A percentile compares a stretch with the other conserved stretches of the same genome.
phyloP scores from a whole-genome alignment of 30 jellyfish, hydroid and myxozoan species.

The Aurelia sp. region DNA sequence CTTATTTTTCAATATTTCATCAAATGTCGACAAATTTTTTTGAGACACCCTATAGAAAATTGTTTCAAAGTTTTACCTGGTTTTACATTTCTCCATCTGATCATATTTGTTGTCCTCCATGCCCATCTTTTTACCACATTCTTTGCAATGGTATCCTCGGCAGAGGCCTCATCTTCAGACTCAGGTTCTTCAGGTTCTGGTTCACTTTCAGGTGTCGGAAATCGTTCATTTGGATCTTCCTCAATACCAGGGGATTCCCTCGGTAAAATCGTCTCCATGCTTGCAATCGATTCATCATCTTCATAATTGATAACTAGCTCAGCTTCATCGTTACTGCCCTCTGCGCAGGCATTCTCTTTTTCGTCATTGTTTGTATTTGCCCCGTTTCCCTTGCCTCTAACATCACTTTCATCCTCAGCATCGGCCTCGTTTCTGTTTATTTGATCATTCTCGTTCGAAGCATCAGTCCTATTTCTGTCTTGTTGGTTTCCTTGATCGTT shows the following conservation, averaged over 20 bases:
- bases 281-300: constrained; percentile 16
- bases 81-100: constrained; percentile 36
- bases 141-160: not conserved
- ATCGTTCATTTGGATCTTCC: constrained; percentile 12
- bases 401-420: too few species aligned
- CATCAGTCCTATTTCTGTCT: not conserved
- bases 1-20: too few species aligned
- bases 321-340: constrained; percentile 10
- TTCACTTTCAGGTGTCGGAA: constrained; percentile 47
- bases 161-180: constrained; percentile 8
- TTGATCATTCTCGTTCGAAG: too few species aligned
- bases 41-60: too few species aligned
- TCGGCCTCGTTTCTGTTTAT: too few species aligned
- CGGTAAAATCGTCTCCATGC: constrained; percentile 40
- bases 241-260: constrained; percentile 34
- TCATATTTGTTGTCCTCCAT: constrained; percentile 1
- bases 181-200: constrained; percentile 27
- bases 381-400: not conserved
- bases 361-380: not conserved
- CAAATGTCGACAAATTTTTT: too few species aligned
- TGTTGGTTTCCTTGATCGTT: not conserved
- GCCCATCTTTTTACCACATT: constrained; percentile 1
- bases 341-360: not conserved
- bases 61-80: constrained; percentile 18
- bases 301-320: not conserved